Evolutionary conservation across 2,888 invertebrate species (phyloP), one percentile per base, ranked within the genome.

Genomic region (Melangyna quadrimaculata): DNA sequence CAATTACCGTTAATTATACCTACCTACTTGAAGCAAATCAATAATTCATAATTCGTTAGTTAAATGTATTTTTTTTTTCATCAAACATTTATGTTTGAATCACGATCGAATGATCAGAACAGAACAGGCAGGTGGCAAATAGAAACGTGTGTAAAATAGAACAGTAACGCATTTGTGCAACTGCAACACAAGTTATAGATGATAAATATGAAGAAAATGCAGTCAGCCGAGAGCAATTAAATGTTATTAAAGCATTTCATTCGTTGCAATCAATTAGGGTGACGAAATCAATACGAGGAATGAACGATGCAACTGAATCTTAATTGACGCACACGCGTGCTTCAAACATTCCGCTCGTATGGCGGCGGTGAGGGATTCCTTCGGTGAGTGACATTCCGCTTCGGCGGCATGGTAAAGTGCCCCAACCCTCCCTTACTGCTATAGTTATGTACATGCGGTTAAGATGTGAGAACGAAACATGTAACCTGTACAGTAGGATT

Each of bases 201-300:
- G n/a, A 29, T 48, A 71, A 51, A 51, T 19, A 37, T 27, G 8
- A 32, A 51, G 43, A 67, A 53, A 65, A 53, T 43, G 19, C 72
- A 72, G 72, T 69, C 72, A 61, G 45, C 51, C 27, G 48, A 37
- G 65, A 27, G 74, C 79, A 83, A 83, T 83, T 83, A 83, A 73
- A 78, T 83, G 63, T 65, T 55, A 83, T 83, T 84, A 84, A 79
- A 79, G 71, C 57, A 75, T 74, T 79, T 79, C 79, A 65, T 71
- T 74, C 79, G 65, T 63, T 80, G 77, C 69, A 80, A 80, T 80
- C 80, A 80, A 80, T 86, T 80, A 80, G 71, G 72, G 80, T 86
- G 84, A 77, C 84, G 80, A 86, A 86, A 86, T 77, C 80, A 80
- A 79, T 86, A 63, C 75, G 51, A 27, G 8, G 24, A 6, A 10